phyloP scores from a whole-genome alignment of 2,113 vertebrate species.

The Spilogale gracilis region DNA sequence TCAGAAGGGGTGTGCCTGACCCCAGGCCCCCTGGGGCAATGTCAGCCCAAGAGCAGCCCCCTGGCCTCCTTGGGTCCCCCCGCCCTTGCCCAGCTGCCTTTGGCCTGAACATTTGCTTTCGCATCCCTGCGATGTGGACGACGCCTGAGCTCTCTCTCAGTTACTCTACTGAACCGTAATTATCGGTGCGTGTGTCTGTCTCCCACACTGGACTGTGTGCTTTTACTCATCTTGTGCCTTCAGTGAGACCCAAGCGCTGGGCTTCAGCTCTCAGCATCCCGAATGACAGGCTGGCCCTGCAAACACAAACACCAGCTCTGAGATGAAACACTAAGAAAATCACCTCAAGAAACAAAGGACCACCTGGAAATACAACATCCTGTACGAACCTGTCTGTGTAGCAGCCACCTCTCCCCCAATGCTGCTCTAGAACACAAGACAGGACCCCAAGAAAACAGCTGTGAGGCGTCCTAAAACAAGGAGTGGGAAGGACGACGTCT shows the following conservation, averaged over 20 bases:
- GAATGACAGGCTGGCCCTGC: fast-evolving
- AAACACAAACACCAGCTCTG: fast-evolving
- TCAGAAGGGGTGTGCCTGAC: not conserved
- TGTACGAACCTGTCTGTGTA: not conserved
- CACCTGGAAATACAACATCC: not conserved
- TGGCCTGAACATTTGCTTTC: not conserved
- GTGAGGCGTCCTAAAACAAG: not conserved
- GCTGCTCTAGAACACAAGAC: not conserved
- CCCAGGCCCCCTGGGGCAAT: not conserved
- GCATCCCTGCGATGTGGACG: not conserved
- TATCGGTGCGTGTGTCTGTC: fast-evolving
- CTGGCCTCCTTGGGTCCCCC: not conserved
- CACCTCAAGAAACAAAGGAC: not conserved
- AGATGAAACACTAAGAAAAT: not conserved
- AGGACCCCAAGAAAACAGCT: not conserved
- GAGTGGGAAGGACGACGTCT: not conserved
- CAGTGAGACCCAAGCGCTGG: fast-evolving
- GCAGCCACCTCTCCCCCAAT: not conserved
- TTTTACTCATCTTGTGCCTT: not conserved
- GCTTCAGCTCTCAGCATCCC: not conserved
- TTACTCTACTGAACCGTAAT: not conserved
- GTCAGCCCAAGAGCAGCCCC: not conserved
- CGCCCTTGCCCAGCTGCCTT: not conserved
- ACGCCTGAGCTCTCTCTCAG: not conserved
- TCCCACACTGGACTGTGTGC: not conserved